phyloP scores from a whole-genome alignment of 2,113 vertebrate species.

The Chinchilla lanigera region DNA sequence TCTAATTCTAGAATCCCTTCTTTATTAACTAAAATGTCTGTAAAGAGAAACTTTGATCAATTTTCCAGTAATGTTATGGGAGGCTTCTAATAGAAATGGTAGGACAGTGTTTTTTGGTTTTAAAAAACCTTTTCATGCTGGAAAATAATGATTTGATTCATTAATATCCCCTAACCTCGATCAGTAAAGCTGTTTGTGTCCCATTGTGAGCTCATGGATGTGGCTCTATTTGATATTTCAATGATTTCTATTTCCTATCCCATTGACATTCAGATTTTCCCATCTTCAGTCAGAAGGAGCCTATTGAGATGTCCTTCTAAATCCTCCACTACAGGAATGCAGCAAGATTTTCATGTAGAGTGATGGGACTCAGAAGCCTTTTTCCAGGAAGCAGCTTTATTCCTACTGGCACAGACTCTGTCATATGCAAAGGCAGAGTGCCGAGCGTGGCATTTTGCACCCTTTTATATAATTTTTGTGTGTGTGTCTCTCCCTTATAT shows the following conservation, averaged over 20 bases:
- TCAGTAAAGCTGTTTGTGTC: neutral
- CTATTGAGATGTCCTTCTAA: neutral
- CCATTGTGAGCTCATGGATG: neutral
- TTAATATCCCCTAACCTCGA: neutral
- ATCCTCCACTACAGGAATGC: neutral
- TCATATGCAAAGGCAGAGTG: neutral
- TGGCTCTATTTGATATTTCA: neutral
- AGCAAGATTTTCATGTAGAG: neutral
- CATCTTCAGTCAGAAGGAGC: neutral
- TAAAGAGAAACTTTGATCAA: slow-evolving; percentile 30
- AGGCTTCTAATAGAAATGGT: neutral
- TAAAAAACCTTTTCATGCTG: neutral
- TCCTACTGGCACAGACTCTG: neutral
- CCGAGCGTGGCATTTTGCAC: neutral
- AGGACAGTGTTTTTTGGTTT: neutral
- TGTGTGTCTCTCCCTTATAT: neutral
- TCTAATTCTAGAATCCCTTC: neutral
- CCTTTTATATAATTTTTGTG: neutral
- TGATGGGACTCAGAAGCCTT: neutral
- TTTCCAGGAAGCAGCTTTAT: neutral
- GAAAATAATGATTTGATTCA: slow-evolving; percentile 7
- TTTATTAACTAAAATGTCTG: neutral
- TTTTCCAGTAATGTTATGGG: neutral
- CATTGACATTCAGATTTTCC: neutral
- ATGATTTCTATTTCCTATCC: neutral